phyloP scores from a whole-genome alignment of 2,888 invertebrate genomes.

The Amphipyra berbera region DNA sequence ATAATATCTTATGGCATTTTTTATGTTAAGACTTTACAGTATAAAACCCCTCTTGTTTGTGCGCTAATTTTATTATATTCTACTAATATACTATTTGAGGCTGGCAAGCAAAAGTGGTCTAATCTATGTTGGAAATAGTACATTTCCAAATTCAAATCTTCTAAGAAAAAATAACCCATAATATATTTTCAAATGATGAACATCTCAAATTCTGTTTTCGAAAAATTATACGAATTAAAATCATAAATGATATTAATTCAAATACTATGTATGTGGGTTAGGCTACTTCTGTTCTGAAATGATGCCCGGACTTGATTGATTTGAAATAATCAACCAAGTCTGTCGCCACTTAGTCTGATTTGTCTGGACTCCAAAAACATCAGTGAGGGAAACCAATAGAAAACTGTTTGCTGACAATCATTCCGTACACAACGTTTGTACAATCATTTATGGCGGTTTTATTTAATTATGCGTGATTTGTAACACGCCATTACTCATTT shows the following conservation, averaged over 20 bases:
- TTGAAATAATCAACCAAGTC: too few species aligned
- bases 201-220: too few species aligned
- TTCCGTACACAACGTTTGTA: conserved; percentile 76
- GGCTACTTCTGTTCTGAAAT: conserved; percentile 21
- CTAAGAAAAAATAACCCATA: too few species aligned
- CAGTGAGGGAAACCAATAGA: conserved; percentile 27
- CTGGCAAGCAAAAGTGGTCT: conserved; percentile 24
- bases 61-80: conserved; percentile 33
- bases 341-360: too few species aligned
- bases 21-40: conserved; percentile 48
- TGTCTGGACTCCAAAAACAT: conserved; percentile 7
- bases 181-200: too few species aligned
- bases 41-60: conserved; percentile 39
- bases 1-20: conserved; percentile 58
- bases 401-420: conserved; percentile 60
- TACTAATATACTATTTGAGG: conserved; percentile 9
- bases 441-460: conserved; percentile 66
- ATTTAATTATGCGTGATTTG: conserved; percentile 71
- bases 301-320: conserved; percentile 1
- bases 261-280: background rate
- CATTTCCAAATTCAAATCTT: background rate
- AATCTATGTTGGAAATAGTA: background rate
- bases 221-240: too few species aligned
- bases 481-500: conserved; percentile 81
- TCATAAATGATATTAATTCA: too few species aligned